phyloP scores from a whole-genome alignment of 2,113 vertebrate genomes.

The Rhinichthys klamathensis region DNA sequence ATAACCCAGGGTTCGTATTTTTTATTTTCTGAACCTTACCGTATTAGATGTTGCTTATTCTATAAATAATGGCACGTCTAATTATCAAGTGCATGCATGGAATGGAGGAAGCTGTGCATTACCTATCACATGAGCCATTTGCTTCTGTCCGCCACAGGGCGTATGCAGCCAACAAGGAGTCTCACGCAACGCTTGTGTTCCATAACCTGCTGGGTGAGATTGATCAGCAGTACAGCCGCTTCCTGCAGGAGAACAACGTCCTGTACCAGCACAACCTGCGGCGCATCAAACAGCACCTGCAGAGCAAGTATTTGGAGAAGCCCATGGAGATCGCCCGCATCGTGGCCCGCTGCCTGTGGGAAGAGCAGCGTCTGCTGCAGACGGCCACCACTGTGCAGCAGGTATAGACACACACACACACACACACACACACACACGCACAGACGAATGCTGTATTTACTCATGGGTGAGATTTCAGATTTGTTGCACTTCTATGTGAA shows the following conservation, averaged over 20 bases:
- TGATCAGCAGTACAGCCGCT: slow-evolving; percentile 98
- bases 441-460: background rate
- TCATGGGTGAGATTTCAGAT: background rate
- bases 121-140: background rate
- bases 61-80: background rate
- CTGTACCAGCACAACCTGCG: slow-evolving; percentile 98
- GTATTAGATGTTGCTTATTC: background rate
- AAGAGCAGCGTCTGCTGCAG: slow-evolving; percentile 92
- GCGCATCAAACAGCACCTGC: slow-evolving; percentile 96
- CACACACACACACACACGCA: background rate
- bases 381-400: slow-evolving; percentile 90
- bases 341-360: slow-evolving; percentile 95
- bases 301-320: slow-evolving; percentile 97
- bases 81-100: background rate
- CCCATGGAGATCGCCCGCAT: slow-evolving; percentile 98
- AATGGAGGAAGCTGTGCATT: background rate
- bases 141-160: slow-evolving; percentile 76
- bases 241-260: slow-evolving; percentile 97
- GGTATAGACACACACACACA: slow-evolving; percentile 69
- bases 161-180: slow-evolving; percentile 96
- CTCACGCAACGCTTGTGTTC: slow-evolving; percentile 95
- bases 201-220: slow-evolving; percentile 98
- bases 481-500: background rate
- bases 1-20: background rate
- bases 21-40: background rate